Evolutionary conservation across 2,113 vertebrate genomes (phyloP).

Genomic region (Thymallus thymallus): DNA sequence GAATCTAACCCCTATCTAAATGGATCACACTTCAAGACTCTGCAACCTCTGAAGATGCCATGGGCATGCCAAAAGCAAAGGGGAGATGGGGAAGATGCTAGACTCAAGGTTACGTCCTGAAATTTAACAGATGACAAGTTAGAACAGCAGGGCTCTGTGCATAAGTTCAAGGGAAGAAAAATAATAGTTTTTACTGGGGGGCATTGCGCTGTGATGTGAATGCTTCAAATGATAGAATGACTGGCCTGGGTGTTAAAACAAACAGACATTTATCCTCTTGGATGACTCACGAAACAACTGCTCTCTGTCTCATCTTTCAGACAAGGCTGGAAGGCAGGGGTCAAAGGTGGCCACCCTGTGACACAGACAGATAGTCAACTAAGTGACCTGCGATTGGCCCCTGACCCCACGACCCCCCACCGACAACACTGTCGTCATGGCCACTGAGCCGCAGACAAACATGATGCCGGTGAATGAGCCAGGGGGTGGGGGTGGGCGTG

Average conservation of each 20-base stretch:
- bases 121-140: conserved; percentile 60
- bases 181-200: conserved; percentile 31
- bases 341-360: conserved; percentile 52
- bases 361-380: conserved; percentile 61
- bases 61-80: conserved; percentile 47
- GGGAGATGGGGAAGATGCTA: conserved; percentile 22
- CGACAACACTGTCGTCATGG: conserved; percentile 44
- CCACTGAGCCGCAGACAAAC: conserved; percentile 60
- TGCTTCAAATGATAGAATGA: conserved; percentile 51
- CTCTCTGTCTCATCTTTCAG: conserved; percentile 37
- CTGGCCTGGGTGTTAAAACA: conserved; percentile 35
- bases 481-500: conserved; percentile 18
- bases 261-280: conserved; percentile 30
- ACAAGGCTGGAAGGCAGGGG: conserved; percentile 20
- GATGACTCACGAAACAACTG: conserved; percentile 27
- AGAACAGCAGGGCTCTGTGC: conserved; percentile 34
- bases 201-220: conserved; percentile 41
- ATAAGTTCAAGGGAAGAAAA: conserved; percentile 43
- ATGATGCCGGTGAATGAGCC: conserved; percentile 47
- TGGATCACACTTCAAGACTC: conserved; percentile 69
- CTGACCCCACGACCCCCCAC: conserved; percentile 36
- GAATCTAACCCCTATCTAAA: conserved; percentile 66
- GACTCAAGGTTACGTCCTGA: conserved; percentile 67
- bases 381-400: conserved; percentile 59
- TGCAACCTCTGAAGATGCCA: conserved; percentile 66